Base-by-base conservation (phyloP, 1,140 invertebrate species). In the Probaryconus sp. region DNA sequence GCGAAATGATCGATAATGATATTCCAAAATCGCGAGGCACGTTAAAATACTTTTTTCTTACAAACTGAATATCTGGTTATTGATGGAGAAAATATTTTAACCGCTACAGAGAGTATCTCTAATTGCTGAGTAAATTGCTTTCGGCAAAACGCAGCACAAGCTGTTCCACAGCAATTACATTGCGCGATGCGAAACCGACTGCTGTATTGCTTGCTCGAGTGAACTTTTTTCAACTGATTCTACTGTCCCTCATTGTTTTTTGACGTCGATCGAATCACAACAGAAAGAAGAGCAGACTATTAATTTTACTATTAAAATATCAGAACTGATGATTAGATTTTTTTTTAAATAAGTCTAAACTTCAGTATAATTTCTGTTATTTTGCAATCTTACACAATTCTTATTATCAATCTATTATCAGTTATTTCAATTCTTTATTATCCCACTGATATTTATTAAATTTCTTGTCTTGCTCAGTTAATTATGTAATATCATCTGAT, bases 81-180 rank as follows among this genome's bases (percentile, higher is more conserved):
- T 42, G 47, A 60, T 45, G 28, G 9, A 37, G 24, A 37, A 11
- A 24, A 47, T 47, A 60, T 47, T 60, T 47, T 47, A 60, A 60
- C 31, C 31, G 9, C 5, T n/a, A 20, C 10, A 28, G n/a, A n/a
- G n/a, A n/a, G 35, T 53, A 53, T 16, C 13, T 26, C 28, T 60
- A 60, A 60, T 47, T 60, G 42, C 42, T 18, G 30, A 47, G 42
- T 9, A 60, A 60, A 60, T 60, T 60, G 55, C 26, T 60, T 47
- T 47, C 21, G 37, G 42, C 28, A 43, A 60, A 47, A 47, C 40
- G 30, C 30, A 31, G 42, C 53, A 37, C 55, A 60, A 60, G 42
- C 20, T 37, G 40, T 37, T 47, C 37, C 42, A 7, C 17, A 10
- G 55, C 55, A 60, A 47, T 47, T 60, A 60, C 30, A 37, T 47